Evolutionary conservation across 2,113 vertebrate genomes (phyloP).

Genomic region (Rhinoptilus africanus): DNA sequence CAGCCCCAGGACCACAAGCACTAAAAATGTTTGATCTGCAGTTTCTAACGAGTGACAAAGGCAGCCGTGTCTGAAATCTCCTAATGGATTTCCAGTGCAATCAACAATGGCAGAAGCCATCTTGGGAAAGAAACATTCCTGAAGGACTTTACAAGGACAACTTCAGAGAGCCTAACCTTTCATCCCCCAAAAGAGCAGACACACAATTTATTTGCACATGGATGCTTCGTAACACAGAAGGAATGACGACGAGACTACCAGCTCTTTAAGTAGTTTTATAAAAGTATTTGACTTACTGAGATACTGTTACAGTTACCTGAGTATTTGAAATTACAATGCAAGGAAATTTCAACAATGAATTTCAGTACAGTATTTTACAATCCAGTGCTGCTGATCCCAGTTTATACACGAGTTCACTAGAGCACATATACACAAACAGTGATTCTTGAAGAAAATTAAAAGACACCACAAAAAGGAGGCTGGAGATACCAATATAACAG

Average conservation of each 20-base stretch:
- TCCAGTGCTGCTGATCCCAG: slow-evolving; percentile 67
- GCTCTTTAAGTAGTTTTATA: slow-evolving; percentile 69
- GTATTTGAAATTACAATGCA: slow-evolving; percentile 72
- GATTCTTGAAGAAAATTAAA: slow-evolving; percentile 25
- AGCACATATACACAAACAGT: slow-evolving; percentile 63
- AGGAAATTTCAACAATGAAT: slow-evolving; percentile 67
- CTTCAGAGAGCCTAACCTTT: not conserved
- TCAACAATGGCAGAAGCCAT: rapidly evolving
- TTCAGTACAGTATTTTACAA: slow-evolving; percentile 71
- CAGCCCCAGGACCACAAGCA: not conserved
- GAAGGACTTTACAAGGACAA: not conserved
- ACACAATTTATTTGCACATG: not conserved
- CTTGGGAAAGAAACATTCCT: not conserved
- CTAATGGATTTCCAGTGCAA: not conserved
- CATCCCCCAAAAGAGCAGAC: not conserved
- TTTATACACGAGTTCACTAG: slow-evolving; percentile 50
- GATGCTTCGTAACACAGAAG: not conserved
- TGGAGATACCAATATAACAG: slow-evolving; percentile 69
- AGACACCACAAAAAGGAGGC: slow-evolving; percentile 42
- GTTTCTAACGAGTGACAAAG: not conserved
- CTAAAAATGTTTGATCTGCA: not conserved
- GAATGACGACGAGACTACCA: not conserved
- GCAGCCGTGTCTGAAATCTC: not conserved
- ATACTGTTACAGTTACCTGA: slow-evolving; percentile 74
- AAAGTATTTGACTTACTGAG: slow-evolving; percentile 71